Conservation (phyloP, 2,797 vertebrate genomes). For the Xiphorhynchus erythropygius region DNA sequence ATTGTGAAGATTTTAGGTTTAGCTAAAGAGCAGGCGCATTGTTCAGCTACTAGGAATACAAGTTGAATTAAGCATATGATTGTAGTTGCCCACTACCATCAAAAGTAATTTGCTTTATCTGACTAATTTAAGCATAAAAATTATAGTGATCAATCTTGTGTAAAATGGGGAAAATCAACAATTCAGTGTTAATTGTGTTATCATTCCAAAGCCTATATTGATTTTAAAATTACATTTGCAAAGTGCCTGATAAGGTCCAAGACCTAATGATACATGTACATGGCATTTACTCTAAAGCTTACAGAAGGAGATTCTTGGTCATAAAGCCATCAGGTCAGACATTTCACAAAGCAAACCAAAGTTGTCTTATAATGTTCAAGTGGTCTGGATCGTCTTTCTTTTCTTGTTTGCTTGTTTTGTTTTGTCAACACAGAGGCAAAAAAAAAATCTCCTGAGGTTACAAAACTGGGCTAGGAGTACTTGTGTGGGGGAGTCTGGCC, state of each 20-base stretch:
- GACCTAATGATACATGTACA: background rate
- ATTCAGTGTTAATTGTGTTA: slow-evolving; percentile 46
- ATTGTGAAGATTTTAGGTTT: background rate
- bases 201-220: slow-evolving; percentile 20
- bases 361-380: background rate
- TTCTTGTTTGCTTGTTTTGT: too few species aligned
- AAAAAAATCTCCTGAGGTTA: background rate
- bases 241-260: background rate
- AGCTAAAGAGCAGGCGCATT: background rate
- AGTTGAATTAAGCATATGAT: background rate
- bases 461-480: background rate
- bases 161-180: slow-evolving; percentile 49
- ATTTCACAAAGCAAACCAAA: background rate
- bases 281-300: background rate
- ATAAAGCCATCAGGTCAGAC: background rate
- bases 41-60: background rate
- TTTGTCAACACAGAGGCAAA: background rate
- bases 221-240: slow-evolving; percentile 55
- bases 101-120: slow-evolving; percentile 47
- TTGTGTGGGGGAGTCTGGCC: background rate
- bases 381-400: background rate
- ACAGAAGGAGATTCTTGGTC: background rate
- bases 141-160: slow-evolving; percentile 49
- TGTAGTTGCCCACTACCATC: background rate
- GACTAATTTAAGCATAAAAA: slow-evolving; percentile 59